A percentile compares a stretch with the other conserved stretches of the same genome.
Conservation (phyloP, 2,113 vertebrate species). For the Catharus bicknelli region DNA sequence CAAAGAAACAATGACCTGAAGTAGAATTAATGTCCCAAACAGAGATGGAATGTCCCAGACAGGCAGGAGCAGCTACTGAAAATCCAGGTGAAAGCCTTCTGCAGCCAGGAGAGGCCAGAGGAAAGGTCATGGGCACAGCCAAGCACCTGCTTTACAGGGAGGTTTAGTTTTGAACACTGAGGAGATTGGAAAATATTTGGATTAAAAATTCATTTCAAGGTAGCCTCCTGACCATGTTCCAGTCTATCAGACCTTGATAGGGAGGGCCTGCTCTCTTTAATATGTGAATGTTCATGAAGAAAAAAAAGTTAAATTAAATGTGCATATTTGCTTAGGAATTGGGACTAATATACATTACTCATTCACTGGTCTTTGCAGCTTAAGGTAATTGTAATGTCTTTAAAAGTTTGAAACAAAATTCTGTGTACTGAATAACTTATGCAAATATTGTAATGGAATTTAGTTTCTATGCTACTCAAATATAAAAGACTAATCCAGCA, state of each 20-base stretch:
- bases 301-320: background rate
- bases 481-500: background rate
- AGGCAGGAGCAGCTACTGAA: background rate
- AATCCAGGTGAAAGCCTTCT: background rate
- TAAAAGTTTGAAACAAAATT: background rate
- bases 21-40: background rate
- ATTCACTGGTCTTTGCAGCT: background rate
- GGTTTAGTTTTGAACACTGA: background rate
- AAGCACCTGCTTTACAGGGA: background rate
- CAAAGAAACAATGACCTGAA: background rate
- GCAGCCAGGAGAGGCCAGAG: background rate
- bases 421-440: background rate
- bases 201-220: background rate
- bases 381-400: background rate
- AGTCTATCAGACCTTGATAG: background rate
- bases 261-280: background rate
- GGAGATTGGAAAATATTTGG: background rate
- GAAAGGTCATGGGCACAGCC: background rate
- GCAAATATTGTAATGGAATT: constrained; percentile 6
- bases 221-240: background rate
- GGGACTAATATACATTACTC: background rate
- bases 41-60: background rate
- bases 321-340: background rate
- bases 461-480: background rate
- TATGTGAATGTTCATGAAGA: background rate